These are phyloP conservation scores for Propithecus perrieri DNA, from an alignment of 2,797 vertebrate species.

Conservation along the genomic window DNA sequence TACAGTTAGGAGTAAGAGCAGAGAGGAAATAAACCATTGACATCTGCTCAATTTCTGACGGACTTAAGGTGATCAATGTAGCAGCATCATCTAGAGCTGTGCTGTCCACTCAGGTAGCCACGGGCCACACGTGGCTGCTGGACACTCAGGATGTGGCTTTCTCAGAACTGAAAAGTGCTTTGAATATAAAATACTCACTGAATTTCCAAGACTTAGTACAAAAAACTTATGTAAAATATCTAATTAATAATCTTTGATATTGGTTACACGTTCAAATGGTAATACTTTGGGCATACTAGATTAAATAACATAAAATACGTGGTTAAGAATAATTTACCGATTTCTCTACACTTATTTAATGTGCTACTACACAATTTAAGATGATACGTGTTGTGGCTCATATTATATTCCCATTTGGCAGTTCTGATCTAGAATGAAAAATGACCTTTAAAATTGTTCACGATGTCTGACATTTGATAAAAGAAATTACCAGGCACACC, in stretches of 20 bases:
- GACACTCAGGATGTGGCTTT: background rate
- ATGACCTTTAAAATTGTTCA: background rate
- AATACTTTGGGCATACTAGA: background rate
- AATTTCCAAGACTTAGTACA: background rate
- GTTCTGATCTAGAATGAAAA: background rate
- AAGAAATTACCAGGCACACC: background rate
- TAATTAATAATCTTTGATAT: background rate
- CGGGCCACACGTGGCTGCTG: background rate
- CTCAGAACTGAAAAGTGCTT: background rate
- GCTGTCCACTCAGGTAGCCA: background rate
- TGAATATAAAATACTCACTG: background rate
- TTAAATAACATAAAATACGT: background rate
- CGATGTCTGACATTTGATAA: background rate
- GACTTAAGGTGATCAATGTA: background rate
- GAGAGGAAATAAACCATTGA: background rate
- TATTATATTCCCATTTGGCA: too few relatives aligned
- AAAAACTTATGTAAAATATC: background rate
- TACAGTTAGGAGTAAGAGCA: too few relatives aligned
- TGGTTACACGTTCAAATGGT: background rate
- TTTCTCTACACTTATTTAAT: background rate
- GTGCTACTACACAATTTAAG: background rate
- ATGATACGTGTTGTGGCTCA: rapidly evolving
- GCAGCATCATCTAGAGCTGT: rapidly evolving
- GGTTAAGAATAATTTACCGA: background rate
- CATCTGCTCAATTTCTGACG: background rate